phyloP scores from a whole-genome alignment of 37 sponge, comb jelly and placozoan species.

The Dysidea cf. avara region DNA sequence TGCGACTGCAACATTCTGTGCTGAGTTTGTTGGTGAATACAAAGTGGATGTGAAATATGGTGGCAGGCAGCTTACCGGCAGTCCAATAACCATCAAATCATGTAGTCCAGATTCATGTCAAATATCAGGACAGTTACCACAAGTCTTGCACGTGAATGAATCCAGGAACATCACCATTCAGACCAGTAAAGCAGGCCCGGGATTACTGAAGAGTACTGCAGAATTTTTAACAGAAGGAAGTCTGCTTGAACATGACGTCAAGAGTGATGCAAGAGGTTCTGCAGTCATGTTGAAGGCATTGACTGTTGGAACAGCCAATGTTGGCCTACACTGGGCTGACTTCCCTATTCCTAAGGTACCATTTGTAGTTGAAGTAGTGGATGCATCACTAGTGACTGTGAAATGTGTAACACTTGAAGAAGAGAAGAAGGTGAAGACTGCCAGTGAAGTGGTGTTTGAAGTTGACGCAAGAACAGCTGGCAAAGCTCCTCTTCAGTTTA shows the following conservation, averaged over 20 bases:
- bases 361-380: constrained; percentile 36
- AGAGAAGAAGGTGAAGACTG: constrained; percentile 26
- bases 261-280: constrained; percentile 1
- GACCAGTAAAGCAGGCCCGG: constrained; percentile 66
- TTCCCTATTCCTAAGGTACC: constrained; percentile 46
- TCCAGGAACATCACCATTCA: constrained; percentile 46
- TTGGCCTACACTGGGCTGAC: constrained; percentile 53
- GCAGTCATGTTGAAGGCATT: neutral
- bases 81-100: constrained; percentile 57
- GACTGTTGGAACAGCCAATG: constrained; percentile 26
- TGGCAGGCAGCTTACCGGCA: constrained; percentile 48
- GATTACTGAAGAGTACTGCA: constrained; percentile 42
- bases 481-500: constrained; percentile 45
- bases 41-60: constrained; percentile 51
- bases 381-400: constrained; percentile 37
- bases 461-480: constrained; percentile 51
- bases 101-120: constrained; percentile 59
- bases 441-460: constrained; percentile 17
- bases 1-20: constrained; percentile 45
- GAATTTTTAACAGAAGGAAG: neutral
- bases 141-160: constrained; percentile 26
- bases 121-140: constrained; percentile 35
- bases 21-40: constrained; percentile 73
- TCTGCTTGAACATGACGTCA: constrained; percentile 5
- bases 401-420: constrained; percentile 9